phyloP scores from a whole-genome alignment of 2,888 invertebrate species.

The Ochropacha duplaris region DNA sequence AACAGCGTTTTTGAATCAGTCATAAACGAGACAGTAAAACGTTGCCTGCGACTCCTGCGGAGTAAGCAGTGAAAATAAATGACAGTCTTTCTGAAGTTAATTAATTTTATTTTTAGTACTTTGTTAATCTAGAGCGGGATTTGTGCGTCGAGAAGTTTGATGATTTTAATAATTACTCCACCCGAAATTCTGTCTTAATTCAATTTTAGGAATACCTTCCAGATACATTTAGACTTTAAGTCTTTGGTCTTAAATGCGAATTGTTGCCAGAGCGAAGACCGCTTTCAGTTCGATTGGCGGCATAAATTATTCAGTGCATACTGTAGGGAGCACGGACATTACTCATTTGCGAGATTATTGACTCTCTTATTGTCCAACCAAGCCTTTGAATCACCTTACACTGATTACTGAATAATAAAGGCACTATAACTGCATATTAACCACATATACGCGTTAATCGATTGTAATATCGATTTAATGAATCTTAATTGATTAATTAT shows the following conservation, averaged over 20 bases:
- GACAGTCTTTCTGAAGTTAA: background rate
- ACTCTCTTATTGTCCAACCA: conserved; percentile 25
- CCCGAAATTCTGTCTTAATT: background rate
- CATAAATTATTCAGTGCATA: conserved; percentile 52
- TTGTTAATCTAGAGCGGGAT: background rate
- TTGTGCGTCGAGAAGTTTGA: background rate
- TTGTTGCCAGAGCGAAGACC: conserved; percentile 13
- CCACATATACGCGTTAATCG: background rate
- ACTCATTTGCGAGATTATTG: conserved; percentile 49
- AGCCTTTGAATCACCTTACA: conserved; percentile 19
- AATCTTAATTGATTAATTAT: background rate
- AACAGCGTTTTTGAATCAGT: background rate
- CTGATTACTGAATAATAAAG: conserved; percentile 17
- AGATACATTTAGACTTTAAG: background rate
- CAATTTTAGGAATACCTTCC: background rate
- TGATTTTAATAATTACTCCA: background rate
- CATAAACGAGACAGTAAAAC: background rate
- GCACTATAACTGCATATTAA: conserved; percentile 10
- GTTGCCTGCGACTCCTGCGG: background rate
- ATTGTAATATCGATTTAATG: conserved; percentile 2
- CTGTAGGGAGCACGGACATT: conserved; percentile 29
- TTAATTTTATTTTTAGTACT: background rate
- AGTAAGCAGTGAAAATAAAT: background rate
- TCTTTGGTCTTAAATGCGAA: background rate
- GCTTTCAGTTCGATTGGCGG: conserved; percentile 52